Base-by-base conservation (phyloP, 2,888 invertebrate genomes). In the Leucozona laternaria region DNA sequence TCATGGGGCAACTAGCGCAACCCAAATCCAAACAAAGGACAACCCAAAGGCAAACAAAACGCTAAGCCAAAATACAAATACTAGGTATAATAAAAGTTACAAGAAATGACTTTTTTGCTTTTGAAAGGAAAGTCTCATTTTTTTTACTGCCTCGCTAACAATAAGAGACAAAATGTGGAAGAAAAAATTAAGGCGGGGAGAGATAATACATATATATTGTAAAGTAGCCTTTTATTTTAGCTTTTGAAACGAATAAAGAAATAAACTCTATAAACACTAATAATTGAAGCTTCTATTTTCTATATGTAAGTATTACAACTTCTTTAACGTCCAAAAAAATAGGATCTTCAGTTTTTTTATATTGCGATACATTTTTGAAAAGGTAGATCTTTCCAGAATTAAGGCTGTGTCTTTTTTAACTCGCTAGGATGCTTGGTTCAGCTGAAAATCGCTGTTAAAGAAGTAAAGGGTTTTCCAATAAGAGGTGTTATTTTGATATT, bases 1-100 rank as follows among this genome's bases (percentile, higher is more conserved):
- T 77, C 71, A 80, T 76, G 80, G 72, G 72, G 60, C 37, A 68
- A 60, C 68, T 40, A 53, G 68, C 37, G 6, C 68, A 53, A 37
- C n/a, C 50, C 68, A 37, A 68, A 71, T 43, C 45, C 72, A 60
- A 82, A 73, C 72, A 71, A 68, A 68, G 17, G 60, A 31, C 50
- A 53, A 53, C 22, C 34, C 22, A 68, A 68, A 57, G 28, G 72
- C 72, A 60, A 82, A 73, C 72, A 71, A 68, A 68, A 70, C 15
- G 15, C 11, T n/a, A 57, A 20, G 57, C 28, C 31, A 40, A 73
- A 34, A 64, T 22, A 53, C 50, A 68, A 68, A 68, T 53, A n/a
- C n/a, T n/a, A n/a, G n/a, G n/a, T n/a, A n/a, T n/a, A 68, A 53
- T 68, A 68, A 37, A 31, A 20, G 50, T 53, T 53, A 53, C 22